Base-by-base conservation (phyloP, 2,888 invertebrate species). In the Campaea margaritaria region DNA sequence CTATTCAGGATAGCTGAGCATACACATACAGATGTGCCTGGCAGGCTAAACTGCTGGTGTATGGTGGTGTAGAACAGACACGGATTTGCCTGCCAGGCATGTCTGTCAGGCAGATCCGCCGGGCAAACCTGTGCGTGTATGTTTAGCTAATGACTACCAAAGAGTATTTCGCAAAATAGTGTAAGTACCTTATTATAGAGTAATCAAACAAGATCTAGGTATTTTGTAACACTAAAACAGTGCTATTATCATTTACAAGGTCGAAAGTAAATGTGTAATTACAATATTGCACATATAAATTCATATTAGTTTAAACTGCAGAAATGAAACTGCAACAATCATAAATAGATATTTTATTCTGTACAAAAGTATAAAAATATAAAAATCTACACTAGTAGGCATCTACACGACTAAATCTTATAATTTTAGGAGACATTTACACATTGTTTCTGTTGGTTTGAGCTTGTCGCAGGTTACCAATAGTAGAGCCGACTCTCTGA, bases 401-500 rank as follows among this genome's bases (percentile, higher is more conserved):
- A 39, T 39, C 53, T 69, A 74, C 56, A 31, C 55, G 60, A 65
- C 55, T 64, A 31, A 58, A 58, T 44, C 14, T 57, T 61, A 63
- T 51, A 60, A 61, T 45, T 28, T 31, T 56, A 62, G 54, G 58
- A 13, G n/a, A 36, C 21, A 27, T 63, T 70, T 77, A 79, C 28
- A 73, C 67, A 65, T 74, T 79, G 67, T 83, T 82, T 59, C 69
- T 74, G 58, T 76, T 79, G 52, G 72, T 74, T 73, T 78, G 78
- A 42, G 74, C 72, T 64, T 78, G 81, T 49, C 86, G 69, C 45
- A 86, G 66, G 72, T 80, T 86, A n/a, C 74, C 78, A 51, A 86
- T 56, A 7, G 82, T 79, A 51, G 83, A 84, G 50, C 90, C 91
- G 48, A 91, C 81, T 72, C 83, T 87, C 91, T 91, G 91, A 63